Evolutionary conservation across 2,113 vertebrate genomes (phyloP).

Genomic region (Macquaria australasica): DNA sequence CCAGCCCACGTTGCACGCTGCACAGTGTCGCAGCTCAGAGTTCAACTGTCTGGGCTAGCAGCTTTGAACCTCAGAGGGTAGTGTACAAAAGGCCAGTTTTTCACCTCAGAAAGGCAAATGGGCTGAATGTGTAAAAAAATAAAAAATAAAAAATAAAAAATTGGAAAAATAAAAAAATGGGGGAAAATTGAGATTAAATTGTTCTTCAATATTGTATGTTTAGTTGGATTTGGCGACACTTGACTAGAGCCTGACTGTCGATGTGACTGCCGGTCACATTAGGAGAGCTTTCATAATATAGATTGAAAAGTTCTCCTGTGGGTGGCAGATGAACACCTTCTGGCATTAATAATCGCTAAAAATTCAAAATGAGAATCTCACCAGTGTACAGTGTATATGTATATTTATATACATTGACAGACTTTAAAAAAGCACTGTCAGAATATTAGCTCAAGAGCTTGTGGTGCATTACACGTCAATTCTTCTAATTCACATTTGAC

Average conservation of each 20-base stretch:
- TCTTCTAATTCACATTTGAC: constrained; percentile 13
- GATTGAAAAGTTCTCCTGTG: neutral
- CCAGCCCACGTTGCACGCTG: neutral
- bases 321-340: neutral
- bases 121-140: constrained; percentile 54
- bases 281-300: neutral
- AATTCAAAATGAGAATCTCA: neutral
- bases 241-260: too few relatives aligned
- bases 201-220: neutral
- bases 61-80: constrained; percentile 48
- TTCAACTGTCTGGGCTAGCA: constrained; percentile 57
- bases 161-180: neutral
- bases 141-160: constrained; percentile 30
- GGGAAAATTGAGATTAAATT: neutral
- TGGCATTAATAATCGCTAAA: neutral
- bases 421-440: neutral
- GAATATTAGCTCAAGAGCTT: constrained; percentile 17
- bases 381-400: neutral
- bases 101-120: constrained; percentile 44
- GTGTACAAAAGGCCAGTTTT: constrained; percentile 40
- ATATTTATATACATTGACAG: neutral
- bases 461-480: neutral
- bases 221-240: neutral
- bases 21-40: constrained; percentile 49
- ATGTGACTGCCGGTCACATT: neutral